phyloP scores from a whole-genome alignment of 1,140 invertebrate species.

The Achatina immaculata region DNA sequence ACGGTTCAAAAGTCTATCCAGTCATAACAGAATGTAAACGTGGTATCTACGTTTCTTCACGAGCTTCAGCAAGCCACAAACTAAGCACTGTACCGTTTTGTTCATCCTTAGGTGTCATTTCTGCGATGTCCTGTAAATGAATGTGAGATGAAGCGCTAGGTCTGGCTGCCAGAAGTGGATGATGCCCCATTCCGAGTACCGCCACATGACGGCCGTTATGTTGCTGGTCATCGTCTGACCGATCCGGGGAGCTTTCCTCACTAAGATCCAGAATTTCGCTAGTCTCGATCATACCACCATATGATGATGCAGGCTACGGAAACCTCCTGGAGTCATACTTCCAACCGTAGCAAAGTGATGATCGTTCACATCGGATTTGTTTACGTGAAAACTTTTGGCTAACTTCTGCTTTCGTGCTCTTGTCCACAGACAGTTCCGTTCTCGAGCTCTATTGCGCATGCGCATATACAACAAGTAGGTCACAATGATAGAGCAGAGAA shows the following conservation, averaged over 20 bases:
- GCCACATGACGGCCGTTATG: neutral
- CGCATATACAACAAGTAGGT: slow-evolving; percentile 20
- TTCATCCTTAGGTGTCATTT: slow-evolving; percentile 30
- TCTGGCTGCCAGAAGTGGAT: slow-evolving; percentile 32
- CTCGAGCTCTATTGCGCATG: slow-evolving; percentile 29
- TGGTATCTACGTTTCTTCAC: too few relatives aligned
- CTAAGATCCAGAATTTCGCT: slow-evolving; percentile 39
- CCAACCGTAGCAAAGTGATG: neutral
- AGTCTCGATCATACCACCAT: slow-evolving; percentile 36
- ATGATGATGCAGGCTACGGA: neutral
- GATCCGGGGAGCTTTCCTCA: slow-evolving; percentile 27
- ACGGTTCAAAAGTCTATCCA: too few relatives aligned
- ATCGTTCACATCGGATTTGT: slow-evolving; percentile 11
- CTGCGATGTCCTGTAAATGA: slow-evolving; percentile 6
- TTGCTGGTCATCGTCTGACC: slow-evolving; percentile 40
- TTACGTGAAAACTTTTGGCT: slow-evolving; percentile 26
- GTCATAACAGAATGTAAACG: too few relatives aligned
- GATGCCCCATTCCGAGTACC: neutral
- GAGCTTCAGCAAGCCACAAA: too few relatives aligned
- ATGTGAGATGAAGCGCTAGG: slow-evolving; percentile 2
- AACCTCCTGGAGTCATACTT: slow-evolving; percentile 19
- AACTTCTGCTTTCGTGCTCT: slow-evolving; percentile 26
- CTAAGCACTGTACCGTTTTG: slow-evolving; percentile 11
- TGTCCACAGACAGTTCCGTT: slow-evolving; percentile 34
- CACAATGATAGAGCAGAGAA: slow-evolving; percentile 15